Percentiles rank a stretch among this genome's conserved stretches.
Conservation (phyloP, 2,888 invertebrate genomes). For the Ornithoptera alexandrae region DNA sequence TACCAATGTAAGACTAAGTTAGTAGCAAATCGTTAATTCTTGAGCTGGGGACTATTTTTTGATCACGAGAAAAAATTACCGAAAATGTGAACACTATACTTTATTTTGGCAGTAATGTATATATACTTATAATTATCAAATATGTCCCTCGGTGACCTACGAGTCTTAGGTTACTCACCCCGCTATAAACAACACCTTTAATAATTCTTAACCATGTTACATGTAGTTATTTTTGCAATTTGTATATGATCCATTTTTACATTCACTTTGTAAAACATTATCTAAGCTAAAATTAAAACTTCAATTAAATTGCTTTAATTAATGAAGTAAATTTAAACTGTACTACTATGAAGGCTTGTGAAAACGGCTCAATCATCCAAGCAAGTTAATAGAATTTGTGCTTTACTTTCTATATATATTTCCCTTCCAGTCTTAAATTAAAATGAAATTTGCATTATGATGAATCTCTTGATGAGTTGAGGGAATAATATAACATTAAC, state of each 20-base stretch:
- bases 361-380: background rate
- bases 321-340: background rate
- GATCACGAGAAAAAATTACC: too few species aligned
- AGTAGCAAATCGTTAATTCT: background rate
- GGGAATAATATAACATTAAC: background rate
- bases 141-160: too few species aligned
- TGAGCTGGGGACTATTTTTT: too few species aligned
- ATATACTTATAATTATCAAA: too few species aligned
- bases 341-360: background rate
- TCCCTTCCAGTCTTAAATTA: background rate
- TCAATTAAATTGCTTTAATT: background rate
- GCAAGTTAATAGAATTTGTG: background rate
- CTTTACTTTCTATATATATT: background rate
- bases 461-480: background rate
- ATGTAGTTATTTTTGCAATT: too few species aligned
- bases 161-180: too few species aligned
- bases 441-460: background rate
- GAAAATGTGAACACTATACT: too few species aligned
- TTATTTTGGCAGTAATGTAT: too few species aligned
- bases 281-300: background rate
- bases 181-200: too few species aligned
- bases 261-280: background rate
- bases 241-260: too few species aligned
- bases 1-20: background rate
- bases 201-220: too few species aligned